Evolutionary conservation across 2,113 vertebrate genomes (phyloP), one percentile per base, ranked within the genome.

Genomic region (Corythornis vintsioides): DNA sequence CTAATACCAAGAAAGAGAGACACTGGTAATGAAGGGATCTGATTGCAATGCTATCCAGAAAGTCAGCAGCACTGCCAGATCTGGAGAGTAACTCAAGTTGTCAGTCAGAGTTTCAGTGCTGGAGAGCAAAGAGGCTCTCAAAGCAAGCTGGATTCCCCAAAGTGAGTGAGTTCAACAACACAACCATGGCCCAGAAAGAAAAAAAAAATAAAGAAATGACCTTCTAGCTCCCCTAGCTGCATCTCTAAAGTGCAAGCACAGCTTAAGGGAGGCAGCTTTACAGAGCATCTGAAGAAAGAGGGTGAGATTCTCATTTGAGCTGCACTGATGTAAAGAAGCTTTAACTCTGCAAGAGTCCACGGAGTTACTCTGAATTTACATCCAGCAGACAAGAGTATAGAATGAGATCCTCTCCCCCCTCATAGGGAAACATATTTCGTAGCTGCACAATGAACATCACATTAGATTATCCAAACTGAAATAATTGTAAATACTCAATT

Each of bases 381-480:
- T 19, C 48, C 20, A 22, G 7, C 11, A 69, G n/a, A 43, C 10
- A 63, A 83, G 22, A 86, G n/a, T 24, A 52, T 4, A 74, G 56
- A 75, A 88, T 78, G 35, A 76, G 29, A 88, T 50, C 48, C 48
- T 12, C 22, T 12, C 48, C 21, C 21, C 14, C n/a, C 10, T 50
- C 57, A 38, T 24, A 24, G 11, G 26, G 38, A 88, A 94, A 11
- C 26, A 22, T 60, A 72, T 50, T 69, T 82, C 42, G 69, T 72
- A 86, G 57, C 33, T 69, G 24, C 8, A 47, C 50, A 55, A 11
- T 69, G 70, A 86, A 75, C 69, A 89, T 84, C 77, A 86, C 57
- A 75, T 93, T 93, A 86, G 89, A 84, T 86, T 84, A 93, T 88
- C 61, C 63, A 94, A 93, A 94, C 57, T 59, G 50, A 94, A 94